Conservation (phyloP, 2,797 vertebrate genomes). For the Acanthurus lineatus region DNA sequence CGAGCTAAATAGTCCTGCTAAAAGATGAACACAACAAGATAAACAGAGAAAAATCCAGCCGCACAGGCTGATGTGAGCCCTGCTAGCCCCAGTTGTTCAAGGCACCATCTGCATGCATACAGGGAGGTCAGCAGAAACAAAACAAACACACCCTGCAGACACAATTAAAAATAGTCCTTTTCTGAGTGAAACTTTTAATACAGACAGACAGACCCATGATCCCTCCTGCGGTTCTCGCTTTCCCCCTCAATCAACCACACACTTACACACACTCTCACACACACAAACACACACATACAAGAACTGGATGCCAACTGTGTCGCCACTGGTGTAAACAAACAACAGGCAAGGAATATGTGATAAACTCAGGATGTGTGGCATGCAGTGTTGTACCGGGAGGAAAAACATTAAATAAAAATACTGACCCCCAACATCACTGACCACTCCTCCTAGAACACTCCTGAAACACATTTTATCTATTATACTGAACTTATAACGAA, state of each 20-base stretch:
- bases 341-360: slow-evolving; percentile 38
- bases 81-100: slow-evolving; percentile 33
- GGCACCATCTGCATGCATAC: slow-evolving; percentile 63
- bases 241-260: slow-evolving; percentile 20
- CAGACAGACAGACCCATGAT: slow-evolving; percentile 42
- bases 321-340: slow-evolving; percentile 59
- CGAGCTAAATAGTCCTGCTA: slow-evolving; percentile 18
- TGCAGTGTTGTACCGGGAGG: neutral
- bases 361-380: slow-evolving; percentile 22
- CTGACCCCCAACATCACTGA: neutral
- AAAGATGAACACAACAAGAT: slow-evolving; percentile 12
- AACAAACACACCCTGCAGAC: slow-evolving; percentile 65
- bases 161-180: slow-evolving; percentile 70
- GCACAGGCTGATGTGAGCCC: slow-evolving; percentile 22
- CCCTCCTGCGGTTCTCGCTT: slow-evolving; percentile 19
- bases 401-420: neutral
- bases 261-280: neutral
- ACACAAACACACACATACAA: neutral
- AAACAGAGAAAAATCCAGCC: slow-evolving; percentile 6
- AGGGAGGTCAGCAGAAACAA: slow-evolving; percentile 56
- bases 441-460: neutral
- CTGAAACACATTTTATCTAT: neutral
- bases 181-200: slow-evolving; percentile 58
- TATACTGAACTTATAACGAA: neutral
- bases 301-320: slow-evolving; percentile 18